Evolutionary conservation across 2,113 vertebrate genomes (phyloP), one percentile per base, ranked within the genome.

Genomic region (Murina feae): DNA sequence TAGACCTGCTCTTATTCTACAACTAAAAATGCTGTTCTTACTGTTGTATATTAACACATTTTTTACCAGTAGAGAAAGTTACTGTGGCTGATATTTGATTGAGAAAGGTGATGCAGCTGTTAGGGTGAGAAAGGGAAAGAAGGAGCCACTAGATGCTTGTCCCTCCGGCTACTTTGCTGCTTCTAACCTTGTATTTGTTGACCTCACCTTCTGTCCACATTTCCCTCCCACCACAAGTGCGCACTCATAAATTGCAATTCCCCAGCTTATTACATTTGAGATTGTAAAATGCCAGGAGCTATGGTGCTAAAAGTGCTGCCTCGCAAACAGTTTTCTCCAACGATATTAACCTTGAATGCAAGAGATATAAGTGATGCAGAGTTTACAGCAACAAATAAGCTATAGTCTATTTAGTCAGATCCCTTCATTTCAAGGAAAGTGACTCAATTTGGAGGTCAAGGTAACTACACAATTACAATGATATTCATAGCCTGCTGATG

Each of bases 151-250:
- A n/a, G 74, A 42, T 72, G 86, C 92, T 90, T 96, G 74, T 83
- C 96, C 85, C 80, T 96, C 75, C 30, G 82, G 89, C 82, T 97
- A 91, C 95, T 96, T 89, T 75, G 74, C 78, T 95, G 87, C 35
- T 21, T 91, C 74, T 79, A 93, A 92, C 72, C 69, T 95, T 94
- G 47, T 92, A 75, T 95, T 87, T 96, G 91, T 86, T 97, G 96
- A 94, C 90, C 72, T 96, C 84, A 90, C 85, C 76, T 96, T 96
- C 86, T 80, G 83, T 83, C 74, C 83, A 94, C 17, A 2, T 96
- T 97, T 91, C 47, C 80, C 42, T 97, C 53, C 95, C 25, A 95
- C 10, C 25, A 82, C n/a, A 49, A 93, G 92, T 53, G 60, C 0
- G 5, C 8, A 60, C 5, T 90, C 69, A 60, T 84, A 98, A 97